Evolutionary conservation across 2,888 invertebrate genomes (phyloP).

Genomic region (Conomelus anceps): DNA sequence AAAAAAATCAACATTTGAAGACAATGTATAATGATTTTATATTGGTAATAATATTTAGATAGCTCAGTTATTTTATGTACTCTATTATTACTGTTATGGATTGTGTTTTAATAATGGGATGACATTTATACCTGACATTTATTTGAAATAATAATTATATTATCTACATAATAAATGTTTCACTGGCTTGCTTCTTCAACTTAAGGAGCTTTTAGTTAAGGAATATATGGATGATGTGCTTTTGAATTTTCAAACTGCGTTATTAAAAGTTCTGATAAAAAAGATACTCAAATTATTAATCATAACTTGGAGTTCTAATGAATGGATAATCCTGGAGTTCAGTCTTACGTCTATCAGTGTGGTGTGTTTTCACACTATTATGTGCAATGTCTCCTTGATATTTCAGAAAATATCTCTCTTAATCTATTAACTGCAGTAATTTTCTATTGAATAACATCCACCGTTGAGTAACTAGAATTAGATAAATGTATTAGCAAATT

Average conservation of each 20-base stretch:
- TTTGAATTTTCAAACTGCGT: neutral
- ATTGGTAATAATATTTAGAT: neutral
- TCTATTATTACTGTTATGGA: constrained; percentile 8
- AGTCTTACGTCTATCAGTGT: neutral
- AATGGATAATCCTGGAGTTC: neutral
- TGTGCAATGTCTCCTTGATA: neutral
- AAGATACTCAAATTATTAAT: neutral
- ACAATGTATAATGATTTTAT: neutral
- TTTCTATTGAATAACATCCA: too few species aligned
- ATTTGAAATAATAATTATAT: neutral
- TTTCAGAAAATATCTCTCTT: too few species aligned
- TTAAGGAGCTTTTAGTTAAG: neutral
- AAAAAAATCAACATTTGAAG: neutral
- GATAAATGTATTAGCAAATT: too few species aligned
- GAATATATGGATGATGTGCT: neutral
- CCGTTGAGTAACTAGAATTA: too few species aligned
- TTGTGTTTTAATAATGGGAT: constrained; percentile 1
- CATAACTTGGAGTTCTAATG: neutral
- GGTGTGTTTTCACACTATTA: neutral
- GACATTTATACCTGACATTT: neutral
- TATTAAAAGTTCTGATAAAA: neutral
- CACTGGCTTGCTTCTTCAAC: neutral
- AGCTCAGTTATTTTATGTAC: neutral
- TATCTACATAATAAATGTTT: neutral
- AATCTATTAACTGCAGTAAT: too few species aligned